phyloP scores from a whole-genome alignment of 2,797 vertebrate genomes.

The Darevskia mixta region DNA sequence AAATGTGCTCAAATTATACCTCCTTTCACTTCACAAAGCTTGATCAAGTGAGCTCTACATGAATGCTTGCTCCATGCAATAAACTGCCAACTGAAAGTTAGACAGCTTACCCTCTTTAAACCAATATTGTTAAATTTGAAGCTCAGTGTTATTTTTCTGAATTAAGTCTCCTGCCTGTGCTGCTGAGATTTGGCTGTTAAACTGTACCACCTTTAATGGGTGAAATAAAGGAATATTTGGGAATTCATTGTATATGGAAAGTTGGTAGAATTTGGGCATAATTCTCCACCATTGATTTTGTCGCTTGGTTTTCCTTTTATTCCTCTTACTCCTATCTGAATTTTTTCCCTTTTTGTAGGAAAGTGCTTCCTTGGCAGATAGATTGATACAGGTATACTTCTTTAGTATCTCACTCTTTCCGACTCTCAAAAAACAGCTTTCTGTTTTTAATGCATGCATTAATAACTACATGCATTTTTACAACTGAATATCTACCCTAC shows the following conservation, averaged over 20 bases:
- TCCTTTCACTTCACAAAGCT: conserved; percentile 41
- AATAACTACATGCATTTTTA: conserved; percentile 77
- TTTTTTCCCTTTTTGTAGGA: conserved; percentile 98
- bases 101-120: not conserved
- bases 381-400: conserved; percentile 99
- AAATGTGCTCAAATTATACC: conserved; percentile 70
- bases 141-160: not conserved
- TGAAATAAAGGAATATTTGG: not conserved
- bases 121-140: not conserved
- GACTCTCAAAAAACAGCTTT: conserved; percentile 53
- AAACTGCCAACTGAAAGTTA: not conserved
- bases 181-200: not conserved
- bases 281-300: conserved; percentile 80
- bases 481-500: not conserved
- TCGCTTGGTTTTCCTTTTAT: conserved; percentile 82
- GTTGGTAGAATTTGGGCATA: conserved; percentile 84
- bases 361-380: conserved; percentile 99
- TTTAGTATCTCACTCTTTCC: conserved; percentile 72
- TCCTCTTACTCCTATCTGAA: conserved; percentile 87
- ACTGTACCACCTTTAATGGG: not conserved
- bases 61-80: not conserved
- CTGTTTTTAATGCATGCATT: conserved; percentile 77
- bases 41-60: not conserved
- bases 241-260: conserved; percentile 48
- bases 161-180: not conserved